These are phyloP conservation scores for Hippocampus abdominalis DNA, from an alignment of 2,113 vertebrate genomes.

Conservation along the genomic window DNA sequence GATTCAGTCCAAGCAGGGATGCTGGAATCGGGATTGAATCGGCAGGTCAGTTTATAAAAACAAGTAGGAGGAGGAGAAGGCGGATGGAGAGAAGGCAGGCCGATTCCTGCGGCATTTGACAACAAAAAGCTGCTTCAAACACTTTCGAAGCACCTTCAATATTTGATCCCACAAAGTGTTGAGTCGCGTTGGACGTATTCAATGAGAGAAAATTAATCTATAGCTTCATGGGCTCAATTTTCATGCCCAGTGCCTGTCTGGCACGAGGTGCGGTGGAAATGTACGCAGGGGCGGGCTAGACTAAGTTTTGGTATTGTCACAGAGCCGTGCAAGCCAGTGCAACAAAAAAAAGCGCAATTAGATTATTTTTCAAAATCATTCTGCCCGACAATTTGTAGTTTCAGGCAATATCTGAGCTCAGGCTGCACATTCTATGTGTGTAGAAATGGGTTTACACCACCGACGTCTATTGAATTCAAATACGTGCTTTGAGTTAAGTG, in stretches of 20 bases:
- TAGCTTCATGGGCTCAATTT: too few relatives aligned
- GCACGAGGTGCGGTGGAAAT: too few relatives aligned
- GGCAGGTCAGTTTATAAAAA: not conserved
- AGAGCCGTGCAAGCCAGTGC: too few relatives aligned
- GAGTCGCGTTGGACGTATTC: not conserved
- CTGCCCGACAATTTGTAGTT: not conserved
- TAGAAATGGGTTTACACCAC: slow-evolving; percentile 15
- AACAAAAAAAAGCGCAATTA: too few relatives aligned
- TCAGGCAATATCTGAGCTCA: not conserved
- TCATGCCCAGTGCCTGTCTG: too few relatives aligned
- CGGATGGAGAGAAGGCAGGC: not conserved
- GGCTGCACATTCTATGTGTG: slow-evolving; percentile 12
- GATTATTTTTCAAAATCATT: too few relatives aligned
- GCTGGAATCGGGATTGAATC: not conserved
- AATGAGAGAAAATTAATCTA: not conserved
- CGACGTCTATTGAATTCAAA: slow-evolving; percentile 25
- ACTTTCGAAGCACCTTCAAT: not conserved
- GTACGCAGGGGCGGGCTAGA: too few relatives aligned
- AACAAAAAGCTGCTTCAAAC: not conserved
- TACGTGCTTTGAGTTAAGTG: slow-evolving; percentile 10
- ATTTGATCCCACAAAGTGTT: not conserved
- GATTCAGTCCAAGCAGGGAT: slow-evolving; percentile 43
- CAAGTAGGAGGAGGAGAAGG: not conserved
- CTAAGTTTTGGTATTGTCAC: too few relatives aligned
- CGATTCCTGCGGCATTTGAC: not conserved